Evolutionary conservation across 2,888 invertebrate species (phyloP), one percentile per base, ranked within the genome.

Genomic region (Cyclophora albipunctata): DNA sequence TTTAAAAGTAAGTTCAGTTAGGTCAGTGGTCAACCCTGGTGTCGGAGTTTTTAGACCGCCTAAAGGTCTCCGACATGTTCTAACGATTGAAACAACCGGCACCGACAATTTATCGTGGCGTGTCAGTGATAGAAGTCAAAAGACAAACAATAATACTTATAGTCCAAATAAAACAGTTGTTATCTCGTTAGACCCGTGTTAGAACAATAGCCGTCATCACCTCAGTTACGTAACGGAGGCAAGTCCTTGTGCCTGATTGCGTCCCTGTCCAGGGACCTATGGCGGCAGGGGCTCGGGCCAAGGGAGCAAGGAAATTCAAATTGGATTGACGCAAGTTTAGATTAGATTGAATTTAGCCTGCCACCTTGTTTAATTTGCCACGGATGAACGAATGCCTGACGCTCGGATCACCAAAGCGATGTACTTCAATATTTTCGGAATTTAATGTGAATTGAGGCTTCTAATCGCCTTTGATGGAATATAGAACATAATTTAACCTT

Each of bases 281-380:
- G 69, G 59, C 67, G 54, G n/a, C n/a, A n/a, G 60, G 57, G 58
- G 55, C 56, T 56, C 53, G 57, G 51, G 47, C 50, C 55, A 47
- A 49, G 56, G 58, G 53, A 53, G 58, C 58, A 66, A 73, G 82
- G 76, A 78, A 78, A 84, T 83, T 84, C 82, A 84, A 84, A 86
- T 85, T 84, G 83, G 84, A 84, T 84, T 81, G 82, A 81, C 84
- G 79, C 78, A 84, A 86, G 78, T 86, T 85, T 82, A 81, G 83
- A 85, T 85, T 85, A 78, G 79, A 85, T 85, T 81, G 83, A 85
- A 85, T 85, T 83, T 82, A 78, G 60, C 79, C 69, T 75, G 73
- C 76, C 81, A 83, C 82, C 85, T 84, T 84, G 84, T 84, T 84
- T 84, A 84, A 86, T 84, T 83, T 83, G 72, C 75, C 71, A 74